Conservation (phyloP, 2,113 vertebrate genomes). For the Galemys pyrenaicus region DNA sequence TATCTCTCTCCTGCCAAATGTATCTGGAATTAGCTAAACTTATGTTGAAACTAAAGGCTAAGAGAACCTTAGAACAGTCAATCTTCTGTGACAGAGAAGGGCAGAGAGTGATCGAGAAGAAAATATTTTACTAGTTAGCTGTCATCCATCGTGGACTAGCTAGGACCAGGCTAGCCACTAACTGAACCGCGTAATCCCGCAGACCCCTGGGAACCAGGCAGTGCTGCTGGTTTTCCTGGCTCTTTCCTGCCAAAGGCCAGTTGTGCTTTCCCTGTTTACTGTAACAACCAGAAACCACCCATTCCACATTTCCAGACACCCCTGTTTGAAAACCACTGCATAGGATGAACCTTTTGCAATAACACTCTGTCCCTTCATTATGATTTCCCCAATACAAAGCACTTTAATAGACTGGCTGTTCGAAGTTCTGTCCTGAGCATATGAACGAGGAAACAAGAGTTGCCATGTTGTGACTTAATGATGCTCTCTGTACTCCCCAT, state of each 20-base stretch:
- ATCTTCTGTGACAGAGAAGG: background rate
- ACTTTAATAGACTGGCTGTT: background rate
- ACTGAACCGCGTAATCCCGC: fast-evolving
- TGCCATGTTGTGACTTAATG: background rate
- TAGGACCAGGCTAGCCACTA: background rate
- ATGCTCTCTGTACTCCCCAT: background rate
- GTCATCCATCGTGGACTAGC: background rate
- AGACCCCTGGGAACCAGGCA: fast-evolving
- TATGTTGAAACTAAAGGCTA: background rate
- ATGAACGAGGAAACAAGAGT: background rate
- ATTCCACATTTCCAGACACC: background rate
- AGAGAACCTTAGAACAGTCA: background rate
- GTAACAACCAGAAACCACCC: background rate
- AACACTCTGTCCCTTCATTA: background rate
- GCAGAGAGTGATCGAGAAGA: background rate
- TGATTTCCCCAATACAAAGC: background rate
- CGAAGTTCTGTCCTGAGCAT: background rate
- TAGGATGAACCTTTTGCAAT: fast-evolving
- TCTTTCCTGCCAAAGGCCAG: background rate
- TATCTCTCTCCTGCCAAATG: background rate
- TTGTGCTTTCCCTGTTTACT: background rate
- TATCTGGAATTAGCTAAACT: background rate
- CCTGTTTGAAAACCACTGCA: background rate
- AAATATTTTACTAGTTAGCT: background rate
- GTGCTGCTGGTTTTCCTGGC: background rate